A percentile compares a stretch with the other conserved stretches of the same genome.
Conservation (phyloP, 2,888 invertebrate genomes). For the Myopa tessellatipennis region DNA sequence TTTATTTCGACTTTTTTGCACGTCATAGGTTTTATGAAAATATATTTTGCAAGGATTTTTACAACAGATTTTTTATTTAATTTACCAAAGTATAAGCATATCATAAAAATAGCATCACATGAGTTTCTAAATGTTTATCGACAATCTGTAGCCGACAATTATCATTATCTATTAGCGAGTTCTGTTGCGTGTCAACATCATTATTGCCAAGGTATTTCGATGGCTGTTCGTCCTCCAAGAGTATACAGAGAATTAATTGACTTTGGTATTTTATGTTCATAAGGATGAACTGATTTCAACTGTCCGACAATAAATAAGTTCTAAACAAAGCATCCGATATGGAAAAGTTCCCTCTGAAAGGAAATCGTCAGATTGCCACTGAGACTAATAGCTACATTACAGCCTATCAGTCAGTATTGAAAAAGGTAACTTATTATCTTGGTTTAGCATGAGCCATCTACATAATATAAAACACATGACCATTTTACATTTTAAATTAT, state of each 20-base stretch:
- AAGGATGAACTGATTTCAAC: too few species aligned
- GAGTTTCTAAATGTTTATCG: background rate
- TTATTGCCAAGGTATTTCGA: background rate
- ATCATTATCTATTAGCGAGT: background rate
- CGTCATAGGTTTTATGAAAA: conserved; percentile 43
- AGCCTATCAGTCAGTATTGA: conserved; percentile 73
- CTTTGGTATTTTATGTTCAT: too few species aligned
- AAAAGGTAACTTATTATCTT: conserved; percentile 70
- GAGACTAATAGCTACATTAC: conserved; percentile 70
- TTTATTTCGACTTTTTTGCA: conserved; percentile 31
- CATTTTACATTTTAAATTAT: too few species aligned
- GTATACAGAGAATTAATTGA: too few species aligned
- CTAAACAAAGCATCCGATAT: conserved; percentile 62
- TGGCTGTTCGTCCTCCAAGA: too few species aligned
- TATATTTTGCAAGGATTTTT: background rate
- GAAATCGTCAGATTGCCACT: conserved; percentile 69
- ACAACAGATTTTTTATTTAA: too few species aligned
- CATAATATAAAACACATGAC: too few species aligned
- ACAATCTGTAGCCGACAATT: conserved; percentile 1
- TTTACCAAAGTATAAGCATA: conserved; percentile 4
- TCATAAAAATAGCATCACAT: too few species aligned
- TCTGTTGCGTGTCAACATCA: background rate
- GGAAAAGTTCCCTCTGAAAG: conserved; percentile 80
- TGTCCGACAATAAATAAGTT: too few species aligned
- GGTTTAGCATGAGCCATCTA: background rate